Evolutionary conservation across 2,113 vertebrate species (phyloP), one percentile per base, ranked within the genome.

Genomic region (Elaphurus davidianus): DNA sequence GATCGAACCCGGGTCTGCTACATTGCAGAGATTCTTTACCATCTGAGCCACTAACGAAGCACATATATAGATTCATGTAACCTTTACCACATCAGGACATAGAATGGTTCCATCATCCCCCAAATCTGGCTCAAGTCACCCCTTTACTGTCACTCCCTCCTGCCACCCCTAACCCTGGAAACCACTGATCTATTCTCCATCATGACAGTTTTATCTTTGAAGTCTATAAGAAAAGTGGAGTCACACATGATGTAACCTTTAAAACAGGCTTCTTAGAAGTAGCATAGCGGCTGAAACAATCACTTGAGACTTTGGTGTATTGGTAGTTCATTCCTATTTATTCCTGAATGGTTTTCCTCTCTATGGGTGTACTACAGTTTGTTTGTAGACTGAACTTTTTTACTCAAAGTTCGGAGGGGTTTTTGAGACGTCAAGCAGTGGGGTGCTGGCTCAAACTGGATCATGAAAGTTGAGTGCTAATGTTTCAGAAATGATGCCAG

Each of bases 401-500:
- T 13, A 86, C 83, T 90, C 27, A 12, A 91, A 91, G 40, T 89
- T 85, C 45, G 76, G n/a, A 76, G 17, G 33, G 16, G 23, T 33
- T 47, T 94, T 57, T 79, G 40, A 96, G 59, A 25, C 5, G 3
- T 82, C 23, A 40, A 27, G 6, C 13, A 23, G 27, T 67, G 17
- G n/a, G 55, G 12, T 55, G 11, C 5, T 92, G n/a, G 12, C 59
- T 95, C 83, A 57, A 54, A 27, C 52, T 52, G 30, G 10, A 50
- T 93, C 10, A 0, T 43, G 21, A 83, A 33, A 87, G 43, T 11
- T 10, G 4, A 87, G 16, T 30, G 30, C 67, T 59, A 84, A 92
- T 23, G 87, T 87, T 43, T 62, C 86, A 93, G 59, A 92, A 94
- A 85, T 17, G 40, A 15, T 96, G 57, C 50, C 45, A 62, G 52